A percentile compares a stretch with the other conserved stretches of the same genome.
These are phyloP conservation scores for Raja brachyura DNA, from an alignment of 2,113 vertebrate species.

Conservation along the genomic window DNA sequence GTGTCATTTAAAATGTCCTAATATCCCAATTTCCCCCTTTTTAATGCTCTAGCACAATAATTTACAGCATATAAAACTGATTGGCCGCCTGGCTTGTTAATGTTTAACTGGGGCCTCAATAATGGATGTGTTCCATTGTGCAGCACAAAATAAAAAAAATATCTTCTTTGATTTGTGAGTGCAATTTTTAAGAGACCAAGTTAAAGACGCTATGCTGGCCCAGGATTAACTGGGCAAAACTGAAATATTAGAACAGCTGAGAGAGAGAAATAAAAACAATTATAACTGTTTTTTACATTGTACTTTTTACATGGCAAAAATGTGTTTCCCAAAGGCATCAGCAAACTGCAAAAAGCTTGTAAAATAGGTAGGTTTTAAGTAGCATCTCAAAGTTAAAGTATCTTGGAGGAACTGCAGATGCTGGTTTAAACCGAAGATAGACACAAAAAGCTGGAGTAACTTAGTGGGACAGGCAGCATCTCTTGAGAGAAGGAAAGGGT, in stretches of 20 bases:
- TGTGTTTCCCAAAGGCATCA: too few species aligned
- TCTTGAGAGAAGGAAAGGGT: too few species aligned
- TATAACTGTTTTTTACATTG: too few species aligned
- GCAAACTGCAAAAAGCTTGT: too few species aligned
- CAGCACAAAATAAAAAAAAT: neutral
- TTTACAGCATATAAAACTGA: neutral
- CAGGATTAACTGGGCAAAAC: neutral
- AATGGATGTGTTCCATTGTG: neutral
- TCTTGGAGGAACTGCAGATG: too few species aligned
- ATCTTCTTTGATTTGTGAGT: neutral
- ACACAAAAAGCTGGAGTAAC: too few species aligned
- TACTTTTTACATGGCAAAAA: neutral
- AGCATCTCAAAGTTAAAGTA: too few species aligned
- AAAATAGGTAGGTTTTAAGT: too few species aligned
- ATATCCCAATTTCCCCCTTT: too few species aligned
- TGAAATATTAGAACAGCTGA: neutral
- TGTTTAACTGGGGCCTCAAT: neutral
- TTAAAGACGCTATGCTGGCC: neutral
- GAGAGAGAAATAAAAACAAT: too few species aligned
- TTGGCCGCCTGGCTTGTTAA: neutral
- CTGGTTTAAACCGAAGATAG: too few species aligned
- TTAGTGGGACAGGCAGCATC: too few species aligned
- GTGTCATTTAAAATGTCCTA: neutral
- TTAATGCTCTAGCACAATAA: neutral
- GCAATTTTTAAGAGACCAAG: neutral